phyloP scores from a whole-genome alignment of 2,888 invertebrate species.

The Drosophila prostipennis region DNA sequence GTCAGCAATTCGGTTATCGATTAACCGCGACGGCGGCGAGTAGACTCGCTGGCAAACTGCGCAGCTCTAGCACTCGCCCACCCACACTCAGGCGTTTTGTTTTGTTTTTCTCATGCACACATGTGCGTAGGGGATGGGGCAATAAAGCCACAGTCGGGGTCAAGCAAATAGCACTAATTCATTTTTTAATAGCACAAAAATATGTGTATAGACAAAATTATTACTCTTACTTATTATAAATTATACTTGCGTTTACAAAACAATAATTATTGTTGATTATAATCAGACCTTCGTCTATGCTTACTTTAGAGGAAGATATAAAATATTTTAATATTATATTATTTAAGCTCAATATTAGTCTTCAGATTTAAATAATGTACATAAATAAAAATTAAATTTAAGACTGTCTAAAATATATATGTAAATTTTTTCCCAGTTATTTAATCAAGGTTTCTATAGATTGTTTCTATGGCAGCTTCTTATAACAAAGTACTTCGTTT shows the following conservation, averaged over 20 bases:
- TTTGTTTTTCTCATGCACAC: slow-evolving; percentile 14
- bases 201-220: no score
- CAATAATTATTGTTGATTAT: no score
- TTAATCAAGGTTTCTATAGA: not conserved
- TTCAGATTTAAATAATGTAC: no score
- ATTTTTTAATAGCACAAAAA: no score
- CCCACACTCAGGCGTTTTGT: slow-evolving; percentile 14
- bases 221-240: no score
- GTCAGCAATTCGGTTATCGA: slow-evolving; percentile 17
- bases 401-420: no score
- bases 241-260: no score
- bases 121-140: not conserved
- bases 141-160: not conserved
- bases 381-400: no score
- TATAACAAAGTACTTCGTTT: not conserved
- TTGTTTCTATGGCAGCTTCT: not conserved
- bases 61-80: slow-evolving; percentile 13
- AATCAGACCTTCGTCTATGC: no score
- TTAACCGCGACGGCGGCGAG: not conserved
- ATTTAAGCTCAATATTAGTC: no score
- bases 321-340: no score
- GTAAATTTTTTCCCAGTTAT: not conserved
- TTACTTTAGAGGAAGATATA: no score
- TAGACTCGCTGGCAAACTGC: slow-evolving; percentile 8
- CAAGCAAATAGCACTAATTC: not conserved